Conservation (phyloP, 1,140 invertebrate genomes). For the Meloidogyne chitwoodi region DNA sequence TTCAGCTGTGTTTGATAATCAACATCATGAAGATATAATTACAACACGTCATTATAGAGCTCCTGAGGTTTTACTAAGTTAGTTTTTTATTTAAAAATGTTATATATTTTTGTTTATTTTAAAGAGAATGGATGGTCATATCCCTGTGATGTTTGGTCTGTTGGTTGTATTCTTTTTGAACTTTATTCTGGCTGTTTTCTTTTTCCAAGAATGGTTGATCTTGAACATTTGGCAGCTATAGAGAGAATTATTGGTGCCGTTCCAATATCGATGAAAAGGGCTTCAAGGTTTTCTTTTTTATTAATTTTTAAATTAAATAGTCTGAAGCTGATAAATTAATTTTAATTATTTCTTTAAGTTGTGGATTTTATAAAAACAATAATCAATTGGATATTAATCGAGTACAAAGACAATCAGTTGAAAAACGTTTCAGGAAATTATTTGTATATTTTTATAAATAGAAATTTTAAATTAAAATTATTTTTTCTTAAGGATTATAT, state of each 20-base stretch:
- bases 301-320: too few relatives aligned
- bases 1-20: constrained; percentile 98
- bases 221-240: constrained; percentile 99
- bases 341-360: too few relatives aligned
- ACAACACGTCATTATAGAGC: constrained; percentile 96
- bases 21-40: constrained; percentile 97
- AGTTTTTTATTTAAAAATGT: neutral
- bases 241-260: constrained; percentile 81
- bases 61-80: constrained; percentile 88
- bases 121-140: constrained; percentile 71
- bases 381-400: neutral
- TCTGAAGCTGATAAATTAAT: too few relatives aligned
- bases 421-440: neutral
- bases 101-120: neutral
- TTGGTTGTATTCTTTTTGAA: constrained; percentile 98
- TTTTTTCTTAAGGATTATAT: neutral
- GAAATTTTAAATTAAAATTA: neutral
- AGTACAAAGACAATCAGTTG: neutral
- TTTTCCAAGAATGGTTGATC: constrained; percentile 95
- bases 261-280: neutral
- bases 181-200: constrained; percentile 92
- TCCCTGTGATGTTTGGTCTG: constrained; percentile 97
- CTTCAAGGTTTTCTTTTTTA: neutral
- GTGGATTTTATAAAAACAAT: neutral
- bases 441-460: neutral